Evolutionary conservation across 2,113 vertebrate species (phyloP).

Genomic region (Tragelaphus imberbis): DNA sequence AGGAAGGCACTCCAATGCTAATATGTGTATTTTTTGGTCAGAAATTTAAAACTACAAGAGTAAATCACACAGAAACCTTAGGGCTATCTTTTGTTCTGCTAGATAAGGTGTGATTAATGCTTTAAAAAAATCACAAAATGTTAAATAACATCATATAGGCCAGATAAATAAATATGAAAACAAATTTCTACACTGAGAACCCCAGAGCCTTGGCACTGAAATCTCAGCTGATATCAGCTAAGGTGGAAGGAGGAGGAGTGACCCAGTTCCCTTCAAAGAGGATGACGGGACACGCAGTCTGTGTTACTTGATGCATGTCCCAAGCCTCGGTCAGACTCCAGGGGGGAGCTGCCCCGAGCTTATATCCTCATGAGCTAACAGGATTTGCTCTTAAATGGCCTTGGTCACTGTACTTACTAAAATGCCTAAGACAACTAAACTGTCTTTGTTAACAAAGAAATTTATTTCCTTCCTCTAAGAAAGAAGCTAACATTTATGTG

Average conservation of each 20-base stretch:
- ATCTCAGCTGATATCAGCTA: neutral
- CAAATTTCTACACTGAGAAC: neutral
- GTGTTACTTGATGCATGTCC: neutral
- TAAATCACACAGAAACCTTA: conserved; percentile 23
- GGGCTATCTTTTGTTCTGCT: conserved; percentile 14
- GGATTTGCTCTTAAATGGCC: neutral
- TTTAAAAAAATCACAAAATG: neutral
- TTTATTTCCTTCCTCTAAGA: neutral
- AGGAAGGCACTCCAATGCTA: neutral
- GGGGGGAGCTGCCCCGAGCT: neutral
- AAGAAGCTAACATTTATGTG: neutral
- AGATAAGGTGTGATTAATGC: neutral
- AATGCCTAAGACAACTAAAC: neutral
- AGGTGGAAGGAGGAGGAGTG: neutral
- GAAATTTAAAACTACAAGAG: neutral
- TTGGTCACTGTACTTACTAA: neutral
- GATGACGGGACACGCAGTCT: neutral
- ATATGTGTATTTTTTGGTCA: neutral
- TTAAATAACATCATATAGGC: neutral
- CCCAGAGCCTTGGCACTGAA: neutral
- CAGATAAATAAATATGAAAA: neutral
- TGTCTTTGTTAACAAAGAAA: neutral
- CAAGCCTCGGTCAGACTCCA: neutral
- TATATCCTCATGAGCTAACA: neutral
- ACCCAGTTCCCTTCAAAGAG: neutral